These are phyloP conservation scores for Ivindomyrus marchei DNA, from an alignment of 2,113 vertebrate genomes.

Conservation along the genomic window DNA sequence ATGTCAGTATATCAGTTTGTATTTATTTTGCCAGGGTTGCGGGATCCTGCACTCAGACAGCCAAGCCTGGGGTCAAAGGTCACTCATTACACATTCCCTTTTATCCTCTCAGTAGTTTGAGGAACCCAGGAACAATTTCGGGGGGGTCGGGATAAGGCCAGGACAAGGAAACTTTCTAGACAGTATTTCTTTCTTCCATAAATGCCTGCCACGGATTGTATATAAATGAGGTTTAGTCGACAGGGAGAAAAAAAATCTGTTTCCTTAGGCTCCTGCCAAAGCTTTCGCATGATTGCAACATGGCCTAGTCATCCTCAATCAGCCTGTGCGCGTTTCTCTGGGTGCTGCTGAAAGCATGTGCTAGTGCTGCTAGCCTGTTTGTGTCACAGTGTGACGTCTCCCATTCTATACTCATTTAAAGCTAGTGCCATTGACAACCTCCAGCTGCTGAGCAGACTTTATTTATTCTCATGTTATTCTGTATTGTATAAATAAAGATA, in stretches of 20 bases:
- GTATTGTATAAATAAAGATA: neutral
- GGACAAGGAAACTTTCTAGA: constrained; percentile 44
- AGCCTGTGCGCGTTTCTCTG: neutral
- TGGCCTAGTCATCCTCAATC: neutral
- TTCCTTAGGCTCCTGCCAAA: neutral
- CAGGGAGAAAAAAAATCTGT: neutral
- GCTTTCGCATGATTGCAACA: neutral
- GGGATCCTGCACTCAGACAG: neutral
- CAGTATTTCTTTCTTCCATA: constrained; percentile 36
- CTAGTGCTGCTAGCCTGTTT: neutral
- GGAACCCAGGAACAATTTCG: neutral
- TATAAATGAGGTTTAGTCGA: constrained; percentile 6
- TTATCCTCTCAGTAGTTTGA: neutral
- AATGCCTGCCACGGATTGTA: neutral
- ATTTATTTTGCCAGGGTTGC: no score
- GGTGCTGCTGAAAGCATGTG: neutral
- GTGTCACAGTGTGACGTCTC: neutral
- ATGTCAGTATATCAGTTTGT: no score
- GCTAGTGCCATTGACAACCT: neutral
- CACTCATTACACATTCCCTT: neutral
- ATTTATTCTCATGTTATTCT: neutral
- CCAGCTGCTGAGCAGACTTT: neutral
- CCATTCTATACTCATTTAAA: neutral
- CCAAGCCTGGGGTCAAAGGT: neutral
- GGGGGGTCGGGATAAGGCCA: constrained; percentile 29